A percentile compares a stretch with the other conserved stretches of the same genome.
Conservation (phyloP, 2,888 invertebrate genomes). For the Polydrusus cervinus region DNA sequence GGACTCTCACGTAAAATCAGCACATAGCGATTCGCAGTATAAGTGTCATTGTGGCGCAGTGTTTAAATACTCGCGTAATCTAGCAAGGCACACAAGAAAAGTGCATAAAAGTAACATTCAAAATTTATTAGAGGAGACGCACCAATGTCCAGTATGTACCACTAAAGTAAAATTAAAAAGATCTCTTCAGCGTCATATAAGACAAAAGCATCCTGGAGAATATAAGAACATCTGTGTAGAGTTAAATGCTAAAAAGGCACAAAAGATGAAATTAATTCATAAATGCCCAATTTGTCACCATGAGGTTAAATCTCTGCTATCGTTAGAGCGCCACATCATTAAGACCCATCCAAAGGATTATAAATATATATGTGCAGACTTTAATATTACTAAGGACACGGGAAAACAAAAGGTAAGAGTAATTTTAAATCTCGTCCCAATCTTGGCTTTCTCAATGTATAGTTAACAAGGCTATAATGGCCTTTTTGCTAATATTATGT, state of each 20-base stretch:
- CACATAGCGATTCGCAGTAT: constrained; percentile 57
- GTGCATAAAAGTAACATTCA: constrained; percentile 40
- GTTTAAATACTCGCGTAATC: constrained; percentile 56
- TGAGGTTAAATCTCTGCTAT: constrained; percentile 4
- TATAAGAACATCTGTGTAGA: constrained; percentile 42
- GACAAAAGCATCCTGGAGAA: constrained; percentile 63
- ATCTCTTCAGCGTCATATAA: constrained; percentile 67
- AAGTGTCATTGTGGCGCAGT: constrained; percentile 57
- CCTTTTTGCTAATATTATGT: no score
- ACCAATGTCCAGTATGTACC: constrained; percentile 65
- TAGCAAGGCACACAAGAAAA: constrained; percentile 59
- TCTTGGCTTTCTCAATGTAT: no score
- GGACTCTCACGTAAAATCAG: constrained; percentile 56
- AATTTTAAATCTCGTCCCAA: no score
- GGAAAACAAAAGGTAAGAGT: constrained; percentile 30
- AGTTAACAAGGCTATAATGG: no score
- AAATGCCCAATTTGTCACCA: constrained; percentile 32
- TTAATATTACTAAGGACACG: constrained; percentile 7
- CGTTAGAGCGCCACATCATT: constrained; percentile 16
- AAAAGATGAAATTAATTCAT: constrained; percentile 20
- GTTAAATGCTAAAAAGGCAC: constrained; percentile 31
- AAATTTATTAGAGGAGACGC: constrained; percentile 11
- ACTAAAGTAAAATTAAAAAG: constrained; percentile 66
- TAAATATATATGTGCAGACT: constrained; percentile 28
- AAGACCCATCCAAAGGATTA: constrained; percentile 37